Evolutionary conservation across 2,888 invertebrate species (phyloP).

Genomic region (Spisula subtruncata): DNA sequence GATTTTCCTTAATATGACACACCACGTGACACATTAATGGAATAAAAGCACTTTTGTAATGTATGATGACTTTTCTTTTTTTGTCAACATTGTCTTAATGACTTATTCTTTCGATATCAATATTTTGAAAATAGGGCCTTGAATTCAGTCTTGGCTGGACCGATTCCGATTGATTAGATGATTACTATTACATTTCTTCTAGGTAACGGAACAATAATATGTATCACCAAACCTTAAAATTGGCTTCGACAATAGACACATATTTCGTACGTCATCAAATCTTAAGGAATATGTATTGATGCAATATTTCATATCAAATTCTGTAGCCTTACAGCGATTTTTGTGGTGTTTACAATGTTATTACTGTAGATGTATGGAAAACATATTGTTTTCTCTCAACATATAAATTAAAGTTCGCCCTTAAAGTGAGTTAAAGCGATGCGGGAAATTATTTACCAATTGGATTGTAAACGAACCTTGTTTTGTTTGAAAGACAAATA

Average conservation of each 20-base stretch:
- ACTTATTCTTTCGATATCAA: too few relatives aligned
- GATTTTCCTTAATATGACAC: too few relatives aligned
- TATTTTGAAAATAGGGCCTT: too few relatives aligned
- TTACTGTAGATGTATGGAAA: neutral
- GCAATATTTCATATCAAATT: neutral
- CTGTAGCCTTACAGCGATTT: neutral
- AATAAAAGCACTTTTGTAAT: too few relatives aligned
- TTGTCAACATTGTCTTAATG: too few relatives aligned
- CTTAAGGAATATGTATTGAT: neutral
- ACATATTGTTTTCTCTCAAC: neutral
- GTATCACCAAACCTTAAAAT: neutral
- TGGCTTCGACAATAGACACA: neutral
- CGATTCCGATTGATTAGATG: neutral
- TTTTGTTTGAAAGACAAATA: neutral
- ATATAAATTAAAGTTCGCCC: neutral
- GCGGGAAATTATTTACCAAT: neutral
- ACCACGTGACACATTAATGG: too few relatives aligned
- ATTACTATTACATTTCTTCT: neutral
- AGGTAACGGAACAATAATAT: neutral
- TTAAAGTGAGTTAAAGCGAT: neutral
- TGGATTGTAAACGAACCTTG: neutral
- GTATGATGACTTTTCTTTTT: too few relatives aligned
- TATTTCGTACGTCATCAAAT: neutral
- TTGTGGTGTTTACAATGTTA: neutral
- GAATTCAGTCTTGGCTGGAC: neutral